Evolutionary conservation across 2,888 invertebrate species (phyloP), one percentile per base, ranked within the genome.

Genomic region (Dioctria linearis): DNA sequence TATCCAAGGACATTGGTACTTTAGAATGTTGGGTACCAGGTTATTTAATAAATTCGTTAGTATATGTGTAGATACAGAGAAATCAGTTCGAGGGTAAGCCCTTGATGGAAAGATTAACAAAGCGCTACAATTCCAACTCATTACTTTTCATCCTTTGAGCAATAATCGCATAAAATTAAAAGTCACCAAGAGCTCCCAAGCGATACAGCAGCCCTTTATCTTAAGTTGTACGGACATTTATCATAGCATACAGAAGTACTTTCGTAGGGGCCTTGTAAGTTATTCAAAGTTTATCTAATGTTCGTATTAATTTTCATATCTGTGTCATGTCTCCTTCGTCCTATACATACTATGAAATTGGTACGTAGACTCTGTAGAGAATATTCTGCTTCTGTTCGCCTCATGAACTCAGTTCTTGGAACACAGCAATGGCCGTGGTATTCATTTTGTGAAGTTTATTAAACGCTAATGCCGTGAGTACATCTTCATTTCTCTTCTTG

Each of bases 211-310:
- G 43, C 59, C 43, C 59, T 75, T 75, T 75, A 75, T 75, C 73
- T 75, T 25, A 73, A 76, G 40, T 76, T 61, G 40, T 76, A 51
- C 63, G 63, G 37, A 76, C 76, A 76, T 76, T 76, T 76, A 76
- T 76, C 76, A 63, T 63, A 46, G 39, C 46, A 76, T 63, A 40
- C 76, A 76, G 49, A 76, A 76, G 61, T 73, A 46, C 61, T 39
- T 63, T 76, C 43, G 63, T 43, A 11, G 11, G 49, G 49, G 63
- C 76, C 49, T 63, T 76, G 63, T 61, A 76, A 76, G 57, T 76
- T 63, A 76, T 76, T 63, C 76, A 76, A 76, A 76, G 61, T 76
- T 76, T 76, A 76, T 76, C 76, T 63, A 76, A 76, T 63, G 76
- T 63, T 63, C 46, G 49, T 76, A 76, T 76, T 76, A 76, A 76